Evolutionary conservation across 1,140 invertebrate species (phyloP).

Genomic region (Eueides isabella): DNA sequence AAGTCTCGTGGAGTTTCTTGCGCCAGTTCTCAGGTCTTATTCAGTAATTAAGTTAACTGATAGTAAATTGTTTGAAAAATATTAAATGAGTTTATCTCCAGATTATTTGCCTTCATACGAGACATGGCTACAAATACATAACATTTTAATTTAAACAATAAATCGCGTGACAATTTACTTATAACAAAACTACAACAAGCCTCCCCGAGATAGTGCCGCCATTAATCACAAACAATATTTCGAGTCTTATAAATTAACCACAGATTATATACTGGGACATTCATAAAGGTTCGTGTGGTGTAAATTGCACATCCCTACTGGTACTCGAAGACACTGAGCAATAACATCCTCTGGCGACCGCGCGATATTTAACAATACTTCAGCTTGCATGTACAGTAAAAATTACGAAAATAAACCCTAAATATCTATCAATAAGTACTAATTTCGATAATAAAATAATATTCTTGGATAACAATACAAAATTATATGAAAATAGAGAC

Average conservation of each 20-base stretch:
- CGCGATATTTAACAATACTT: slow-evolving; percentile 65
- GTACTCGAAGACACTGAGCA: slow-evolving; percentile 73
- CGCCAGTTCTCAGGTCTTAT: no score
- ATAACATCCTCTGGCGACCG: slow-evolving; percentile 71
- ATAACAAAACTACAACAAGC: not conserved
- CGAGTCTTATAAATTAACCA: slow-evolving; percentile 45
- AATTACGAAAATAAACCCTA: slow-evolving; percentile 24
- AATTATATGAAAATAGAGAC: not conserved
- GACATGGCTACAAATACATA: not conserved
- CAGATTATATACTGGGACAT: slow-evolving; percentile 47
- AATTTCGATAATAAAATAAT: slow-evolving; percentile 3
- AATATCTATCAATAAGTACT: not conserved
- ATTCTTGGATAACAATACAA: slow-evolving; percentile 1
- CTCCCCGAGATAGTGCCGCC: slow-evolving; percentile 10
- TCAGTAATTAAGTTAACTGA: no score
- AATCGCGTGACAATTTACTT: slow-evolving; percentile 16
- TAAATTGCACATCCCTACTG: slow-evolving; percentile 67
- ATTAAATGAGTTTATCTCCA: no score
- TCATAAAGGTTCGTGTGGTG: slow-evolving; percentile 41
- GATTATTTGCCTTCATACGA: no score
- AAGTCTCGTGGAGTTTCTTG: no score
- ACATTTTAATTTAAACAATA: not conserved
- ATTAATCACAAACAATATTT: slow-evolving; percentile 42
- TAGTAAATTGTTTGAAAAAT: no score
- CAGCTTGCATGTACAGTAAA: not conserved